Conservation (phyloP, 2,113 vertebrate species). For the Chascanopsetta lugubris region DNA sequence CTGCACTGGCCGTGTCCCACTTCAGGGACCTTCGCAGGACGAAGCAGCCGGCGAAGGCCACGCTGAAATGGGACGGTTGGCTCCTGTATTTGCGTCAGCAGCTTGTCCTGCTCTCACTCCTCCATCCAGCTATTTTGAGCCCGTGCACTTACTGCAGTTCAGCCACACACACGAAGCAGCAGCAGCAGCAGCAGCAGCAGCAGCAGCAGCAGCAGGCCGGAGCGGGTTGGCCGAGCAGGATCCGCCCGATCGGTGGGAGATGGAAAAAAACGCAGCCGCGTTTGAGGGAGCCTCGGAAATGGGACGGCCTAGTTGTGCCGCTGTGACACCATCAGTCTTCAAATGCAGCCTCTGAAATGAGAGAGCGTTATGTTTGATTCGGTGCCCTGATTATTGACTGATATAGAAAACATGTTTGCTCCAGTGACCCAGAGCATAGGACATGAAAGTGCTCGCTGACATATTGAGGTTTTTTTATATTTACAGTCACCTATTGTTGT, state of each 20-base stretch:
- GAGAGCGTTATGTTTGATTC: background rate
- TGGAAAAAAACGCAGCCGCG: background rate
- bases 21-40: too few species aligned
- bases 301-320: too few species aligned
- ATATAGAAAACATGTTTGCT: background rate
- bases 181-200: too few species aligned
- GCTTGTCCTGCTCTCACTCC: background rate
- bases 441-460: too few species aligned
- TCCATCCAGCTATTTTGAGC: background rate
- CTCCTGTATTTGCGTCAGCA: background rate
- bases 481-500: too few species aligned
- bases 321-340: background rate
- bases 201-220: too few species aligned
- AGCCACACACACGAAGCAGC: background rate
- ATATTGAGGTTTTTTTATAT: too few species aligned
- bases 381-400: too few species aligned
- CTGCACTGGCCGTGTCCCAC: too few species aligned
- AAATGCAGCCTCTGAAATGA: constrained; percentile 5
- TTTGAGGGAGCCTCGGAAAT: background rate
- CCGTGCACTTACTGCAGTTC: background rate
- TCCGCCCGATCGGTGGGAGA: background rate
- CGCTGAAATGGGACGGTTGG: background rate
- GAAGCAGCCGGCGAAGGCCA: background rate
- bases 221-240: background rate
- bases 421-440: background rate